Evolutionary conservation across 1,140 invertebrate species (phyloP), one percentile per base, ranked within the genome.

Genomic region (Drosophila seguyi): DNA sequence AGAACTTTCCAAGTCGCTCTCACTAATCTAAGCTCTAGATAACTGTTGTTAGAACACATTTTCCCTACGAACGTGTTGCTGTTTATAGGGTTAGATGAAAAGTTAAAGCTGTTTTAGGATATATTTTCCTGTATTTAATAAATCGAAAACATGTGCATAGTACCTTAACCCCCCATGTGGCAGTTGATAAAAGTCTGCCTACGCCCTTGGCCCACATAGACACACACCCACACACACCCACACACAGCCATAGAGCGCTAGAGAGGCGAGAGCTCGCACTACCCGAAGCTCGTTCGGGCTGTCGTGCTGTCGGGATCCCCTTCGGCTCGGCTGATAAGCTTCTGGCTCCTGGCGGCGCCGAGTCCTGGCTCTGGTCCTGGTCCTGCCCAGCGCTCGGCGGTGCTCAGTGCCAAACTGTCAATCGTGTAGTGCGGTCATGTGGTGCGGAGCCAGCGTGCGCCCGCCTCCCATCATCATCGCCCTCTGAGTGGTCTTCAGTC

Each of bases 351-450:
- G 45, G 29, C 47, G 52, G 52, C 34, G 52, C 52, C 29, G 34
- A 27, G 52, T 55, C 34, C 34, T 55, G 63, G n/a, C 39, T 22
- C 13, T 50, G 34, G 47, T 65, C 67, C 61, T 41, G 65, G 66
- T 45, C 62, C 66, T 60, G 53, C 10, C 27, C 31, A 34, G 27
- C 59, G 36, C 25, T 65, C 52, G 22, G 22, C n/a, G 25, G 25
- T 29, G 53, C 83, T 84, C 71, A 88, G 84, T 88, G 84, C 85
- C 84, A 88, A 88, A 90, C 84, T 90, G 84, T 88, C 81, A 88
- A 81, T 88, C 84, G 84, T 88, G 85, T 88, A 78, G 84, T 90
- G 84, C 84, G 84, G 84, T 88, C 73, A 88, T 88, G 85, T 88
- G 72, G 76, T 80, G 85, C 73, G 71, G 79, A 86, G 82, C 83